A percentile compares a stretch with the other conserved stretches of the same genome.
Conservation (phyloP, 2,888 invertebrate species). For the Ochropacha duplaris region DNA sequence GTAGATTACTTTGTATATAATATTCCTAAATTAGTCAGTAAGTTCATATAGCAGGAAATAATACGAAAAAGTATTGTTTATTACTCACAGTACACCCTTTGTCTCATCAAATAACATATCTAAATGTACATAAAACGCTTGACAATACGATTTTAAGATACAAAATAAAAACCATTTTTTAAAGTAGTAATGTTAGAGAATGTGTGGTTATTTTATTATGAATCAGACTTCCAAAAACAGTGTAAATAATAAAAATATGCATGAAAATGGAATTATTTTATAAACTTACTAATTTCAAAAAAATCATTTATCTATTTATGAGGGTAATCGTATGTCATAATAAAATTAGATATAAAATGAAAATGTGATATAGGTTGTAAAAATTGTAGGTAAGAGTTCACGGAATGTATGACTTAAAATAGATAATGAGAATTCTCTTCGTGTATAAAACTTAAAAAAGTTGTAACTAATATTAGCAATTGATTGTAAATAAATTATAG, state of each 20-base stretch:
- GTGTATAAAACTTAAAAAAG: slow-evolving; percentile 65
- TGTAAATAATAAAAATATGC: not conserved
- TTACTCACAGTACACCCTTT: slow-evolving; percentile 42
- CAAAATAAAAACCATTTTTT: slow-evolving; percentile 46
- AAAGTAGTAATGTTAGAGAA: slow-evolving; percentile 39
- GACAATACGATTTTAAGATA: slow-evolving; percentile 78
- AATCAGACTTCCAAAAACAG: slow-evolving; percentile 11
- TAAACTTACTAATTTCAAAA: not conserved
- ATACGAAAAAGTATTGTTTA: slow-evolving; percentile 27
- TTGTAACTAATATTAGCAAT: slow-evolving; percentile 62
- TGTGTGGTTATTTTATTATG: slow-evolving; percentile 33
- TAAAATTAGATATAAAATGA: slow-evolving; percentile 68
- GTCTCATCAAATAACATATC: slow-evolving; percentile 78
- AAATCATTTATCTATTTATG: not conserved
- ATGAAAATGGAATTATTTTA: slow-evolving; percentile 8
- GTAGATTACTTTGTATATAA: slow-evolving; percentile 46
- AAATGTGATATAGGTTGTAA: slow-evolving; percentile 83
- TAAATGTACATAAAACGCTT: slow-evolving; percentile 79
- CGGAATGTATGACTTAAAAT: slow-evolving; percentile 59
- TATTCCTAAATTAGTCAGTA: not conserved
- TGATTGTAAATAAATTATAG: slow-evolving; percentile 77
- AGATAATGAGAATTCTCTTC: slow-evolving; percentile 42
- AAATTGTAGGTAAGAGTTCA: slow-evolving; percentile 70
- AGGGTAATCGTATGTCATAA: slow-evolving; percentile 1
- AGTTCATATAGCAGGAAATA: slow-evolving; percentile 24